Base-by-base conservation (phyloP, 2,113 vertebrate genomes). In the Polypterus senegalus region DNA sequence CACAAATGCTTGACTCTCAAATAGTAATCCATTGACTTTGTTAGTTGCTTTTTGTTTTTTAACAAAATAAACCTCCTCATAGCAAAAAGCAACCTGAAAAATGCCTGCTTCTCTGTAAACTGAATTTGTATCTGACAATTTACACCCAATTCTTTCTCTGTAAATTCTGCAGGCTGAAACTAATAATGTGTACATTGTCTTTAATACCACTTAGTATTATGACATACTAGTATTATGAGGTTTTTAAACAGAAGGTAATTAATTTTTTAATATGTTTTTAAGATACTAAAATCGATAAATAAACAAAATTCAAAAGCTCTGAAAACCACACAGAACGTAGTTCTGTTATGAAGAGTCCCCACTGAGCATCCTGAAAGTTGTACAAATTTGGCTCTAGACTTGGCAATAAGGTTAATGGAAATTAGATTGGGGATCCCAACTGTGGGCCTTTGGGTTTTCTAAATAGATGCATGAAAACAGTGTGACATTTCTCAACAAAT, bases 331-430 rank as follows among this genome's bases (percentile, higher is more conserved):
- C 51, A 52, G 10, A 52, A 52, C 1, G 51, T 27, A 52, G 7
- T 52, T 52, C 51, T 52, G 51, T 52, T 52, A 52, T 10, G 10
- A 52, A 52, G 51, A 10, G 7, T 52, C 65, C 66, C 55, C 49
- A 75, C 63, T 46, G 72, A 71, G 65, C 65, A 69, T 61, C 63
- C 67, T 72, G 67, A 48, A 61, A 72, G 65, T 49, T 5, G 69
- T 72, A 79, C 74, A 77, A 66, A 76, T 71, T 79, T 78, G 76
- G 80, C 78, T 76, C 71, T 70, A 69, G 66, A 59, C 67, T 62
- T 84, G 82, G 79, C 76, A 4, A 5, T n/a, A 3, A 2, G 76
- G 76, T 79, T 82, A 82, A 85, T 74, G 81, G 70, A 67, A 67
- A 70, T 83, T 84, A 79, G 72, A 81, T 76, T 69, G 79, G 64